Base-by-base conservation (phyloP, 2,888 invertebrate genomes). In the Ryuthela nishihirai region DNA sequence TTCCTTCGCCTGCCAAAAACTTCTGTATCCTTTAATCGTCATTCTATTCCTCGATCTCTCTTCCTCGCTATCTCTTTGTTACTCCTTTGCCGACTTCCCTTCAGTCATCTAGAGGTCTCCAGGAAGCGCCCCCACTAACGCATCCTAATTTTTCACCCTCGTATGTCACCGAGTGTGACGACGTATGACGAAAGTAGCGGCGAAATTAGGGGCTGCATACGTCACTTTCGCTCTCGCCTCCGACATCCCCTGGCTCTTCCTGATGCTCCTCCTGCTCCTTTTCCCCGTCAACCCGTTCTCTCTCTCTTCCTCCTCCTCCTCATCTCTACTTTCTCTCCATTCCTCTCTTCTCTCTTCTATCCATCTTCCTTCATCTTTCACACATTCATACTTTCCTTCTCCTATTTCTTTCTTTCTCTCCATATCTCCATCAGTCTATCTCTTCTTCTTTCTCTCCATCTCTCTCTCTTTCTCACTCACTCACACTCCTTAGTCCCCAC, bases 161-260 rank as follows among this genome's bases (percentile, higher is more conserved):
- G n/a, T n/a, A n/a, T n/a, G n/a, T n/a, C n/a, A n/a, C n/a, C n/a
- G n/a, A n/a, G n/a, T n/a, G n/a, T n/a, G n/a, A n/a, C n/a, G n/a
- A n/a, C n/a, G n/a, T n/a, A n/a, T n/a, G n/a, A n/a, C n/a, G n/a
- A n/a, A n/a, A n/a, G n/a, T n/a, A n/a, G n/a, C n/a, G n/a, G n/a
- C 41, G 34, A 54, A 54, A 54, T 54, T 54, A 54, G 47, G 41
- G 42, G 38, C 54, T 54, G 47, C 32, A 38, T 42, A 35, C 24
- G 47, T 54, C 54, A 54, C 42, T 41, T 50, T 42, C 42, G 25
- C 47, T 47, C 43, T 47, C 18, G 41, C 47, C 47, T 42, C 32
- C 46, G 53, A 23, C 46, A 54, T 46, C 32, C 26, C 39, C n/a
- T n/a, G n/a, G 39, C 32, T 21, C 40, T 34, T 46, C 46, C 54